A percentile compares a stretch with the other conserved stretches of the same genome.
Conservation (phyloP, 2,113 vertebrate genomes). For the Bos javanicus region DNA sequence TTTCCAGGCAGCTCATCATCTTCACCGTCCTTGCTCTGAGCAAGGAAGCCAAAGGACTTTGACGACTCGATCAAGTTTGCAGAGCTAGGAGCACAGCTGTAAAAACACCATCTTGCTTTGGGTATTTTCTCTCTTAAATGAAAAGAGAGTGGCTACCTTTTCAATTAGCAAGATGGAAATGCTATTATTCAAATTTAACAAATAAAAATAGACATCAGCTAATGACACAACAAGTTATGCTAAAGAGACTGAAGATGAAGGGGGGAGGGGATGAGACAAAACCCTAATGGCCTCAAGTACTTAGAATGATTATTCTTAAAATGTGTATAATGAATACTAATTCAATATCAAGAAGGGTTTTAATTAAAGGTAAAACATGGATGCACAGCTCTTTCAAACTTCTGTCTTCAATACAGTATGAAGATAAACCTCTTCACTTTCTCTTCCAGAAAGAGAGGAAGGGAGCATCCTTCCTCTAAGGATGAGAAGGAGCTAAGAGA, state of each 20-base stretch:
- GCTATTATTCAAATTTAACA: neutral
- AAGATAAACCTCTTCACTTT: neutral
- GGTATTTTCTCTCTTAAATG: neutral
- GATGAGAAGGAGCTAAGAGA: neutral
- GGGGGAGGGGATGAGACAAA: neutral
- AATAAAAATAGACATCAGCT: neutral
- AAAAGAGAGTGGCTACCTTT: neutral
- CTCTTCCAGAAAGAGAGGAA: neutral
- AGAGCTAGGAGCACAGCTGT: neutral
- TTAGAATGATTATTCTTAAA: neutral
- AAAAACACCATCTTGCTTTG: neutral
- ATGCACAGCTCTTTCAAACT: neutral
- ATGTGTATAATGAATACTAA: neutral
- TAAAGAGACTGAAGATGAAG: neutral
- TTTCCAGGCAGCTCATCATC: fast-evolving
- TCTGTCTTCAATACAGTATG: too few species aligned
- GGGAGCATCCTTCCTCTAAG: too few species aligned
- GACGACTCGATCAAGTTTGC: fast-evolving
- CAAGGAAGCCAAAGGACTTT: neutral
- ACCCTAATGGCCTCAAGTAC: neutral
- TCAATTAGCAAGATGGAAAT: neutral
- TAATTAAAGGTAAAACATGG: neutral
- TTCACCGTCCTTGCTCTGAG: neutral
- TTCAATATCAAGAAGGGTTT: neutral
- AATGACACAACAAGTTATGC: neutral